Evolutionary conservation across 2,113 vertebrate genomes (phyloP).

Genomic region (Murina feae): DNA sequence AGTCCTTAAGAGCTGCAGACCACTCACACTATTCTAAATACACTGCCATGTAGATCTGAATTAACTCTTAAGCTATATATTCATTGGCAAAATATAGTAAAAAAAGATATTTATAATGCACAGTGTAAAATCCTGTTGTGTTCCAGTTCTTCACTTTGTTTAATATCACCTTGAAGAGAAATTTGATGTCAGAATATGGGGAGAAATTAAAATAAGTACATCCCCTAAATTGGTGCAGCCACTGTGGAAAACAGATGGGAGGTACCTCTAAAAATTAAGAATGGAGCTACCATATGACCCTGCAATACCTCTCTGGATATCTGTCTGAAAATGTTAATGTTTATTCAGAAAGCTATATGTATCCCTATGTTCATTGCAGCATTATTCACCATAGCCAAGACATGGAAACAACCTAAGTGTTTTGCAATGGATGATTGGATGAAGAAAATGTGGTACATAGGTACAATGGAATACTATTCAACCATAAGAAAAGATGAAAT

Average conservation of each 20-base stretch:
- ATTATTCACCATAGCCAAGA: not conserved
- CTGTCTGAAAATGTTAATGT: not conserved
- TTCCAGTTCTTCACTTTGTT: not conserved
- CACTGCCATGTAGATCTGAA: not conserved
- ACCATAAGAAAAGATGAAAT: not conserved
- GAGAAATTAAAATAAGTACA: conserved; percentile 25
- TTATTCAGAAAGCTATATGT: not conserved
- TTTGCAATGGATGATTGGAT: not conserved
- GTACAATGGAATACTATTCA: not conserved
- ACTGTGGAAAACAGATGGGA: not conserved
- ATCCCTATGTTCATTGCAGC: not conserved
- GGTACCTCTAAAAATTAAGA: not conserved
- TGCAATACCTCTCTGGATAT: not conserved
- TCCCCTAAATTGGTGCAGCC: not conserved
- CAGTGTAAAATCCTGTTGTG: not conserved
- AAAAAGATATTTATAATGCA: not conserved
- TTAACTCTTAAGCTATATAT: not conserved
- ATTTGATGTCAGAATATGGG: not conserved
- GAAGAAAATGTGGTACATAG: not conserved
- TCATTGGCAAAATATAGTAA: not conserved
- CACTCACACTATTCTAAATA: not conserved
- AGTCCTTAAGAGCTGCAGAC: not conserved
- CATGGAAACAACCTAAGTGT: not conserved
- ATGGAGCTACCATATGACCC: not conserved
- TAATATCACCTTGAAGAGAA: conserved; percentile 2